Evolutionary conservation across 1,140 invertebrate genomes (phyloP), one percentile per base, ranked within the genome.

Genomic region (Calliopsis andreniformis): DNA sequence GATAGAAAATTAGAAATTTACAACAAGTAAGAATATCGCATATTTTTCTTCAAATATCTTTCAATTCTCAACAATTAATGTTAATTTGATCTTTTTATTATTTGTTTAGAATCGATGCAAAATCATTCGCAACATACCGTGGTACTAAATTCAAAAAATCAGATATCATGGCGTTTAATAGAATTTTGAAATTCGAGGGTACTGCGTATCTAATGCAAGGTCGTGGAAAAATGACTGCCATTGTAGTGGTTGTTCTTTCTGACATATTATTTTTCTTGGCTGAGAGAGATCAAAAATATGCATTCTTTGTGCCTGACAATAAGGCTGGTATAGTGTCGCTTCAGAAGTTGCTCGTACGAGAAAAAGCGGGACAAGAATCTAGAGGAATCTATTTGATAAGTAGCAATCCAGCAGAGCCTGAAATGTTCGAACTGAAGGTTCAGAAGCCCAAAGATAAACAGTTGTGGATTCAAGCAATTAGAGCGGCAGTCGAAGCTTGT

Each of bases 391-490:
- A 98, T 91, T 93, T 98, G 30, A 98, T 98, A 82, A 97, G 96
- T 70, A 96, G 96, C 55, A 97, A 97, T 87, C 96, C 96, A 0
- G 93, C 94, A 1, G 96, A 97, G 83, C 97, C 98, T 0, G 98
- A 98, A 92, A 98, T 99, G 98, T 98, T 98, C 89, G 98, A 99
- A 89, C 92, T 99, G 18, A 96, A 98, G 86, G 97, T 98, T 75
- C 95, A 96, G 79, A 96, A 96, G 53, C 96, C 97, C 16, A 96
- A 97, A 87, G 97, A 98, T 76, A 97, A 97, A 86, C 95, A 96
- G 82, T 90, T 95, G 1, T 99, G 98, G 98, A 97, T 98, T 80
- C 94, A 96, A 83, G 94, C 95, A 10, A 96, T 99, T 73, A 94
- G 94, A 79, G 91, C 93, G 12, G 95, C 95, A 3, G 95, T 96